phyloP scores from a whole-genome alignment of 2,888 invertebrate species.

The Zhuqinia jingwanae region DNA sequence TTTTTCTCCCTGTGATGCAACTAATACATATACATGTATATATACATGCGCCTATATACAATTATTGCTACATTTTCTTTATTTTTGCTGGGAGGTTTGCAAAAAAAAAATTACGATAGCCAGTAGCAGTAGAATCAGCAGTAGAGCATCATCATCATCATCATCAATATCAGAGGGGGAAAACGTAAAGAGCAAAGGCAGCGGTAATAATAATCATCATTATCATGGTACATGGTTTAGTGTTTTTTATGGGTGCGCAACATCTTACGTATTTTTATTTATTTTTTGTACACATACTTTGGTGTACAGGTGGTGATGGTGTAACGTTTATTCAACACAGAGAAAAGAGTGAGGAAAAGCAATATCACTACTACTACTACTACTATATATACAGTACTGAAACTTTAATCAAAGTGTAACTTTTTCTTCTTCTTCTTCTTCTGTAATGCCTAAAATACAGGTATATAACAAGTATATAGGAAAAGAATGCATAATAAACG shows the following conservation, averaged over 20 bases:
- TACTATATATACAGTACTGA: no score
- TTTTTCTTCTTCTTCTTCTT: no score
- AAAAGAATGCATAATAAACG: no score
- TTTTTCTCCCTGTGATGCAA: conserved; percentile 7
- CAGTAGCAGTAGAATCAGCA: no score
- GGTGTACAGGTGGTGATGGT: no score
- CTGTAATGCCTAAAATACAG: conserved; percentile 34
- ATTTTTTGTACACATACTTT: conserved; percentile 30
- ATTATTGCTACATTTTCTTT: conserved; percentile 9
- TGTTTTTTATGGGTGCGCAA: conserved; percentile 36
- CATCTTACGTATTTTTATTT: not conserved
- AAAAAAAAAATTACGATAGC: conserved; percentile 11
- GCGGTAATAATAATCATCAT: conserved; percentile 27
- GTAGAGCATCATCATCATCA: no score
- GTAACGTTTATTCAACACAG: not conserved
- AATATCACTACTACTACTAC: conserved; percentile 3
- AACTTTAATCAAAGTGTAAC: conserved; percentile 42
- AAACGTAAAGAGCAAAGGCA: not conserved
- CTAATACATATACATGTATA: not conserved
- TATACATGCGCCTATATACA: no score
- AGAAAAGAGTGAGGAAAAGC: conserved; percentile 22
- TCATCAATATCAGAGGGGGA: no score
- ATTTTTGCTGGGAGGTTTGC: conserved; percentile 17
- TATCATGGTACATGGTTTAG: conserved; percentile 36
- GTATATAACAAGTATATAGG: no score